phyloP scores from a whole-genome alignment of 2,797 vertebrate genomes.

The Emydoidea blandingii region DNA sequence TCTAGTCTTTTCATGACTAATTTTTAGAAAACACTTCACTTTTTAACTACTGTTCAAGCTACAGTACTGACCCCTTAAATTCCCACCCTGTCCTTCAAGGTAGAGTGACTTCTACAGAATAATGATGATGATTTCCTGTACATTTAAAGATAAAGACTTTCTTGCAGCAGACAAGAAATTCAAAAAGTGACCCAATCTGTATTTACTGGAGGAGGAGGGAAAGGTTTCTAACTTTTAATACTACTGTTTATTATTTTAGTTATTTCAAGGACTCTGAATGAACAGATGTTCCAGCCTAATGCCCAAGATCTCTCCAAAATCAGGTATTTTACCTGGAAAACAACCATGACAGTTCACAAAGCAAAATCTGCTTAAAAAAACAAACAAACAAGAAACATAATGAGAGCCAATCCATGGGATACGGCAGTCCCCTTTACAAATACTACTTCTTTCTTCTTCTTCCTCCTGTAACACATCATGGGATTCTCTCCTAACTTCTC shows the following conservation, averaged over 20 bases:
- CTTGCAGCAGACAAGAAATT: slow-evolving; percentile 74
- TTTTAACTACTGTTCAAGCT: not conserved
- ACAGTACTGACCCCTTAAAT: slow-evolving; percentile 67
- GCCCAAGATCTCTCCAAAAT: slow-evolving; percentile 26
- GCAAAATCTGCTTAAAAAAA: not conserved
- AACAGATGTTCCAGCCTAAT: slow-evolving; percentile 36
- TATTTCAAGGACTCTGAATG: slow-evolving; percentile 57
- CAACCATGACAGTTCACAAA: not conserved
- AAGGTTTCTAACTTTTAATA: slow-evolving; percentile 69
- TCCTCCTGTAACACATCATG: slow-evolving; percentile 2
- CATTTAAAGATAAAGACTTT: slow-evolving; percentile 62
- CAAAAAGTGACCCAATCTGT: slow-evolving; percentile 61
- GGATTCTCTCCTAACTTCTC: slow-evolving; percentile 17
- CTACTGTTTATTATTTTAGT: slow-evolving; percentile 41
- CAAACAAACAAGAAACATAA: not conserved
- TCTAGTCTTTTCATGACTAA: not conserved
- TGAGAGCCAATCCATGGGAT: not conserved
- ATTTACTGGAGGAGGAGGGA: slow-evolving; percentile 56
- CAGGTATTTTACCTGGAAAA: slow-evolving; percentile 25
- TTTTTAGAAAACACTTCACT: slow-evolving; percentile 26
- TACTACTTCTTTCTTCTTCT: not conserved
- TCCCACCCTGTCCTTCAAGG: slow-evolving; percentile 38
- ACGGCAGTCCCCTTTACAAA: not conserved
- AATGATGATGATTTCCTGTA: slow-evolving; percentile 74
- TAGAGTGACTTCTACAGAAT: slow-evolving; percentile 69